Percentiles rank a stretch among this genome's conserved stretches.
These are phyloP conservation scores for Tinea trinotella DNA, from an alignment of 2,888 invertebrate genomes.

Conservation along the genomic window DNA sequence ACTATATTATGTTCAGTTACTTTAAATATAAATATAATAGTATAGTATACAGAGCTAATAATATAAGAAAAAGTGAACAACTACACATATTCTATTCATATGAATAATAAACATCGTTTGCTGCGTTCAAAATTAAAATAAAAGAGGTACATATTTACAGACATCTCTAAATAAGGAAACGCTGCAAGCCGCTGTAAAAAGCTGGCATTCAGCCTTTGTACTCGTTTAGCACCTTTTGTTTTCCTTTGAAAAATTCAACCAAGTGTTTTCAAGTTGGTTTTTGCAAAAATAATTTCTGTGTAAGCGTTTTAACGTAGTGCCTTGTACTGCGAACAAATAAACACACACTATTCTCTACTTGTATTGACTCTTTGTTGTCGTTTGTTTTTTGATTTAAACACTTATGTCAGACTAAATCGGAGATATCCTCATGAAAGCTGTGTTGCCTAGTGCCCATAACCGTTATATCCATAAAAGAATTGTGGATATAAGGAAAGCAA, in stretches of 20 bases:
- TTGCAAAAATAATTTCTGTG: constrained; percentile 3
- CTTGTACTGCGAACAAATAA: not conserved
- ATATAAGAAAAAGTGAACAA: too few relatives aligned
- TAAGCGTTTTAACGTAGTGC: constrained; percentile 13
- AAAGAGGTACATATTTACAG: constrained; percentile 39
- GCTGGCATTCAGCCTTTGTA: constrained; percentile 48
- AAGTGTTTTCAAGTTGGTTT: constrained; percentile 11
- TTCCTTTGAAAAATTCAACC: constrained; percentile 29
- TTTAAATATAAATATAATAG: too few relatives aligned
- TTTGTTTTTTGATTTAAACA: too few relatives aligned
- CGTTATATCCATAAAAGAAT: too few relatives aligned
- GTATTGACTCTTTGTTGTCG: not conserved
- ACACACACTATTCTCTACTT: not conserved
- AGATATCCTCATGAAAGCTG: too few relatives aligned
- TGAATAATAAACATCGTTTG: constrained; percentile 30
- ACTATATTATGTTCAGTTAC: too few relatives aligned
- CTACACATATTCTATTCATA: not conserved
- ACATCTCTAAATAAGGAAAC: constrained; percentile 62
- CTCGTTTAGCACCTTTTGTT: constrained; percentile 48
- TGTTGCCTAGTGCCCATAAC: too few relatives aligned
- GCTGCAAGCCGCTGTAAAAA: constrained; percentile 50
- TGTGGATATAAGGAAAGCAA: too few relatives aligned
- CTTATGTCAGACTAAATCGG: too few relatives aligned
- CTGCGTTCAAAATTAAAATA: constrained; percentile 30
- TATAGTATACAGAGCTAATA: too few relatives aligned